Conservation (phyloP, 2,113 vertebrate species). For the Pachycephala philippinensis region DNA sequence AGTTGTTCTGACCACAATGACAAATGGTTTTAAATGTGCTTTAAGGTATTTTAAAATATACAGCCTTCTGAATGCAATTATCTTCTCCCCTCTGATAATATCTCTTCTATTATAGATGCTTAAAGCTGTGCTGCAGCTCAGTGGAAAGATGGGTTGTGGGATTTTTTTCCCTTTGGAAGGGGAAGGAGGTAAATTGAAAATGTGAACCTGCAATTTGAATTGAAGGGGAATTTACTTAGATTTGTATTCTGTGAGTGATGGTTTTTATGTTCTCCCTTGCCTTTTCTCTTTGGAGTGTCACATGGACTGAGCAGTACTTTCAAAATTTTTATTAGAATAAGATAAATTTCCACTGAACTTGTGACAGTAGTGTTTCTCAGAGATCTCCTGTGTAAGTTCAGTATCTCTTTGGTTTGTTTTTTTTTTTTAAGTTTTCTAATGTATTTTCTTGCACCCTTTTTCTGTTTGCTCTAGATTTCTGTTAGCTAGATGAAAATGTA, state of each 20-base stretch:
- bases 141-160: neutral
- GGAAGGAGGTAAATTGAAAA: neutral
- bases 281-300: neutral
- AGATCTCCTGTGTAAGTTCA: neutral
- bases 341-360: neutral
- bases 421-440: neutral
- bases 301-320: neutral
- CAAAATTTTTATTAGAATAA: neutral
- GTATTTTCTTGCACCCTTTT: neutral
- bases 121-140: constrained; percentile 3
- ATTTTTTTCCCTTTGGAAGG: neutral
- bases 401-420: neutral
- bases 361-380: neutral
- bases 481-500: neutral
- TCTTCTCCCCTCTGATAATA: neutral
- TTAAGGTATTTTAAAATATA: neutral
- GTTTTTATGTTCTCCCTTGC: neutral
- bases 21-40: neutral
- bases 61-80: neutral
- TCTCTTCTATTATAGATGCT: neutral
- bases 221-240: neutral
- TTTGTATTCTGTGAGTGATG: neutral
- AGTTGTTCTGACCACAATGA: neutral
- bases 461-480: neutral
- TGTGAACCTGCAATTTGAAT: neutral